Evolutionary conservation across 1,140 invertebrate species (phyloP).

Genomic region (Hyphantria cunea): DNA sequence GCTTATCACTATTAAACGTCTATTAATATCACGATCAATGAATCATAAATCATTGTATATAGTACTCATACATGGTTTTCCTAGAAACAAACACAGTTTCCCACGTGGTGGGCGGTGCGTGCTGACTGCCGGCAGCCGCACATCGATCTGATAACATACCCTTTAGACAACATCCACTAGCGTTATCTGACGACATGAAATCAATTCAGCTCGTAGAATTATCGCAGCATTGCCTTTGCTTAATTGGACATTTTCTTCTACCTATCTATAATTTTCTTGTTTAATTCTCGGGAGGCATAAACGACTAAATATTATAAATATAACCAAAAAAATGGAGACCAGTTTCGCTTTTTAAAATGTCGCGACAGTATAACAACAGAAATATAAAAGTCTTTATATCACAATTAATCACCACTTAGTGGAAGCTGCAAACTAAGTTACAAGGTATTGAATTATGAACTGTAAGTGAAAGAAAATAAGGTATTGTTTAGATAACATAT

Average conservation of each 20-base stretch:
- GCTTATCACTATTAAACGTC: too few species aligned
- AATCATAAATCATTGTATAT: too few species aligned
- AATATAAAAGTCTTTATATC: conserved; percentile 75
- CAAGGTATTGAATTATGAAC: conserved; percentile 37
- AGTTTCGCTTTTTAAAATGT: conserved; percentile 66
- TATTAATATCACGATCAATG: too few species aligned
- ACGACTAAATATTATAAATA: conserved; percentile 17
- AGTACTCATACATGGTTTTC: conserved; percentile 19
- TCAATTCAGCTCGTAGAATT: conserved; percentile 77
- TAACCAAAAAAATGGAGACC: conserved; percentile 14
- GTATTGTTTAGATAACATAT: conserved; percentile 34
- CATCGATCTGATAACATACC: conserved; percentile 73
- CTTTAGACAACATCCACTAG: conserved; percentile 71
- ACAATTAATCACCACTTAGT: conserved; percentile 78
- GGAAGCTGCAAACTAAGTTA: conserved; percentile 44
- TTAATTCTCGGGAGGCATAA: conserved; percentile 10
- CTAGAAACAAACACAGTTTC: conserved; percentile 38
- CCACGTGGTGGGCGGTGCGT: conserved; percentile 68
- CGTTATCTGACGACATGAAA: conserved; percentile 74
- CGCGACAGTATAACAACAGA: conserved; percentile 68
- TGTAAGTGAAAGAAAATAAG: conserved; percentile 38
- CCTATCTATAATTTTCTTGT: conserved; percentile 33
- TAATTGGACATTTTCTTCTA: conserved; percentile 76
- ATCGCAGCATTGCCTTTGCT: conserved; percentile 72
- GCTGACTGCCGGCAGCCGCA: conserved; percentile 62